Base-by-base conservation (phyloP, 2,888 invertebrate species). In the Carcina quercana region DNA sequence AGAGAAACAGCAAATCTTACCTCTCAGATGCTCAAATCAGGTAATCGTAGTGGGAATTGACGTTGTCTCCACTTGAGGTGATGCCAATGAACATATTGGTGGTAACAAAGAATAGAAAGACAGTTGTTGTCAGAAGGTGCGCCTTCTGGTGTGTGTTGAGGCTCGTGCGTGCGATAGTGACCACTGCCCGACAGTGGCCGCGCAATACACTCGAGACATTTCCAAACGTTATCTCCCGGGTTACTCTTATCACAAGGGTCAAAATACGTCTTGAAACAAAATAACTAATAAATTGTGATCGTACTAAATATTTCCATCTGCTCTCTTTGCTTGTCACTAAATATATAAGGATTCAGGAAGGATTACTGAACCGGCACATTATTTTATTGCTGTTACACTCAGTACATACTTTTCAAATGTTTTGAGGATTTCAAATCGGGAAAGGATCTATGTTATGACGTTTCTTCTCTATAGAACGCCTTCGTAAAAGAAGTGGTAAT, bases 11-110 rank as follows among this genome's bases (percentile, higher is more conserved):
- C 36, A 47, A 38, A 37, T 31, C 73, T 73, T 56, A 80, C 79
- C 79, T 62, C 45, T 43, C 42, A 48, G 38, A 46, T 37, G 64
- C 70, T 83, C 83, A 83, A 75, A 83, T 83, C 45, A 80, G 60
- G 53, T 83, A 83, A 56, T 83, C 83, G 82, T 83, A 83, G 51
- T 83, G 83, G 35, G 83, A 79, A 61, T 82, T 75, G 38, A 80
- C 79, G 75, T 80, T 82, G 62, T 67, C 82, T 63, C 72, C 82
- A 62, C 64, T 72, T 43, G 82, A 80, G 38, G 83, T 80, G 46
- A 83, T 67, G 53, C 83, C 83, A 78, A 83, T 83, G 65, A 83
- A 83, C 83, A 83, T 83, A 69, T 74, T 80, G 82, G 43, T 55
- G 45, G 41, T 32, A 17, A 17, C 7, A 5, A 17, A 5, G 17